Base-by-base conservation (phyloP, 2,888 invertebrate species). In the Caenorhabditis drosophilae region DNA sequence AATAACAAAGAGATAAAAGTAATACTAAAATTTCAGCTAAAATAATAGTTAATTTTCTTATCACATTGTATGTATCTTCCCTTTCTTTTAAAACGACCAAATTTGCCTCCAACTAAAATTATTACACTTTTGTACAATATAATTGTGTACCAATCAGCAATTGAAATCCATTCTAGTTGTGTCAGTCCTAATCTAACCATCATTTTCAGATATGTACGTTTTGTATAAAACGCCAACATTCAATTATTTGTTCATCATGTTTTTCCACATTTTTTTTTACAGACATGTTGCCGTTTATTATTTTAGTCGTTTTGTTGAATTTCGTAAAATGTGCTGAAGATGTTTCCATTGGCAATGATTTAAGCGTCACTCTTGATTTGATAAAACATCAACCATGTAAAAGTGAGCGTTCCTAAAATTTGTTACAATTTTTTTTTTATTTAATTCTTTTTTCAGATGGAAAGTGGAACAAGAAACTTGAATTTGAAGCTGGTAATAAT, bases 361-460 rank as follows among this genome's bases (percentile, higher is more conserved):
- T 82, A 45, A 75, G 72, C 34, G 63, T 80, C 34, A 66, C 74
- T 34, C 64, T 82, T 41, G 79, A 82, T 47, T 66, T 82, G 26
- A 81, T 82, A 61, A 82, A 82, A 55, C 82, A 82, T 66, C 80
- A 81, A 54, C 75, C 82, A 7, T 82, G 82, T 46, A 75, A 75
- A 64, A 63, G 75, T 62, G 40, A 58, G 67, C 63, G 67, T 70
- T 12, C 20, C 35, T 23, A 2, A 42, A 18, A 11, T 44, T 51
- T 18, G 23, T 12, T 15, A 15, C 18, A 31, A 12, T 25, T 35
- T 11, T 16, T 31, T 25, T 42, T 20, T 34, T 3, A 12, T 31
- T 31, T 35, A n/a, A 1, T 22, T n/a, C n/a, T n/a, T 18, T 40
- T 23, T 58, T 54, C 40, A 70, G 71, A 63, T 34, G 67, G 78